These are phyloP conservation scores for Lordiphosa clarofinis DNA, from an alignment of 1,140 invertebrate species.

Conservation along the genomic window DNA sequence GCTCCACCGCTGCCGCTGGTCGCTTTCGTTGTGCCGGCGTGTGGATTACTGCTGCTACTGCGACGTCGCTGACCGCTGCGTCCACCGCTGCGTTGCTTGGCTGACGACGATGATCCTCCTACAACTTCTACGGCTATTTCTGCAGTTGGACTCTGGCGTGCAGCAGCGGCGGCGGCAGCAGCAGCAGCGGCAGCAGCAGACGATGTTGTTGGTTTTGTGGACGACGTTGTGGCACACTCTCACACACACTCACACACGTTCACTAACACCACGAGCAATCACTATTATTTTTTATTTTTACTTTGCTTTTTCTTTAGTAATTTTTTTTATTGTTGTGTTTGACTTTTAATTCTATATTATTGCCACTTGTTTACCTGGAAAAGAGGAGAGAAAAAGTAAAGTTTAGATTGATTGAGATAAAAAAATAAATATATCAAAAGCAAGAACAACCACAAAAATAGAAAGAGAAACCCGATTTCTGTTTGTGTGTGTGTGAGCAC, in stretches of 20 bases:
- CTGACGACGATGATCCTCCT: constrained; percentile 28
- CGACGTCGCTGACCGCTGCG: constrained; percentile 72
- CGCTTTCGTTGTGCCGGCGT: constrained; percentile 74
- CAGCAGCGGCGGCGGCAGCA: constrained; percentile 32
- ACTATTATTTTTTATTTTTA: constrained; percentile 8
- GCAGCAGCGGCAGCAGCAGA: constrained; percentile 63
- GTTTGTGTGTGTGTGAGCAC: too few species aligned
- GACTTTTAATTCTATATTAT: constrained; percentile 30
- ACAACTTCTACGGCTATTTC: constrained; percentile 22
- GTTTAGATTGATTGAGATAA: too few species aligned
- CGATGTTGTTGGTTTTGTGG: constrained; percentile 64
- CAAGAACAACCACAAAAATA: too few species aligned
- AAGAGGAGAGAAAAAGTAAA: too few species aligned
- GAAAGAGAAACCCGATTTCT: too few species aligned
- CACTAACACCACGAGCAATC: constrained; percentile 4
- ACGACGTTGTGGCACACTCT: constrained; percentile 66
- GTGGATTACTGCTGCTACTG: constrained; percentile 78
- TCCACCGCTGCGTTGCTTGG: constrained; percentile 52
- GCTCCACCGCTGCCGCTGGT: constrained; percentile 75
- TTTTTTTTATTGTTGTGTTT: constrained; percentile 33
- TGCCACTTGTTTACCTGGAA: constrained; percentile 55
- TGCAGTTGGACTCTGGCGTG: too few species aligned
- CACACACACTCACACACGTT: constrained; percentile 30
- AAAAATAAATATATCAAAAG: too few species aligned
- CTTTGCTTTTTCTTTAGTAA: constrained; percentile 38